Base-by-base conservation (phyloP, 2,113 vertebrate species). In the Dromiciops gliroides region DNA sequence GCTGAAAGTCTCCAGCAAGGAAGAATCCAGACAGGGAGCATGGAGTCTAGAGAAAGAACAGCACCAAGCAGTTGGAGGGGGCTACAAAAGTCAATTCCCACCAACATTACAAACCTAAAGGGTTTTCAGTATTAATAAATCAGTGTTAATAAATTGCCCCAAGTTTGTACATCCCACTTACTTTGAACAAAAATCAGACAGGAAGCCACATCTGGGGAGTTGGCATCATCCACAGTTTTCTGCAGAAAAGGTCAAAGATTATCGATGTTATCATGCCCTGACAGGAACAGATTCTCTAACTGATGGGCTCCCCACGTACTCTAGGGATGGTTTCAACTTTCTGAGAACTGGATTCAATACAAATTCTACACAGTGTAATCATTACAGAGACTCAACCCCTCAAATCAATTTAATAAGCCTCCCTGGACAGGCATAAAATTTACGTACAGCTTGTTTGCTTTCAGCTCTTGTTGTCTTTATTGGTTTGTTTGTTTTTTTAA, bases 341-440 rank as follows among this genome's bases (percentile, higher is more conserved):
- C 89, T 93, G 89, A 91, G 37, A 48, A 51, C 48, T 95, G 91
- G 51, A n/a, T 88, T 95, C 51, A 88, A 51, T 95, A 52, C 28
- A 91, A 89, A 95, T 95, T 83, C n/a, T 49, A 28, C 53, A 12
- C 3, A 26, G 47, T 48, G 44, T 48, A 44, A 25, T 28, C 52
- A 91, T 28, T n/a, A 31, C 47, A 47, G 47, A 90, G 90, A 75
- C 37, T 44, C 67, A 19, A 48, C 50, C n/a, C 16, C 9, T 12
- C 14, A 49, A 49, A 89, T 89, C 89, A 89, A 89, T 89, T 89
- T 89, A 31, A 51, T 44, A 91, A 50, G 48, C 91, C 48, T 90
- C 6, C 12, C 37, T 47, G 53, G 26, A 92, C 0, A 56, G 47
- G 26, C 48, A 92, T 26, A 91, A 53, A 56, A 48, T 67, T 48